Evolutionary conservation across 2,888 invertebrate species (phyloP), one percentile per base, ranked within the genome.

Genomic region (Troides helena): DNA sequence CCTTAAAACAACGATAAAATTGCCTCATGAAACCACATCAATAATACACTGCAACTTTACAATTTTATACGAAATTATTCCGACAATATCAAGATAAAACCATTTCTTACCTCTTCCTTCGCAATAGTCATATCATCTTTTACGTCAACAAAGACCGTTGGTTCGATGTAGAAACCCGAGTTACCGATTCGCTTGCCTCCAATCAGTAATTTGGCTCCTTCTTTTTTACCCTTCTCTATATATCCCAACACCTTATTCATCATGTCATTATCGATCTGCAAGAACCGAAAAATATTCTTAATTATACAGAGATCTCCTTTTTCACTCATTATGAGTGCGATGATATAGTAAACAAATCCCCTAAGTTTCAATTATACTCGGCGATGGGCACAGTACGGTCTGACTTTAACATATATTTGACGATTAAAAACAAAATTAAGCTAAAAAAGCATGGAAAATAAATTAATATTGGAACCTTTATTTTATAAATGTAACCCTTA

Each of bases 81-180:
- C 12, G 46, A 14, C 14, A 4, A 53, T 53, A 1, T 6, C 18
- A 53, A 7, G 53, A n/a, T 0, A n/a, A 53, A n/a, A 63, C n/a
- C 59, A 62, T 43, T 62, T 59, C 68, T 77, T 73, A 96, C 96
- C 93, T 97, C 96, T 86, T 97, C 96, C 76, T 93, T 93, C 1
- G 96, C 96, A 76, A 97, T 96, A 25, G 91, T 93, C 96, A 96
- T 97, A 67, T 95, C 83, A 81, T 97, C 97, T 25, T 91, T 93
- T 8, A 96, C 96, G 80, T 95, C 93, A 7, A 95, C 94, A 81
- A 96, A 96, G 0, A 97, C 95, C 0, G 97, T 96, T 0, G 97
- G 97, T 76, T 96, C 93, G 43, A 97, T 90, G 80, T 96, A 97
- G 84, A 93, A 97, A 0, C 97, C 97, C 53, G 93, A 91, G 64